phyloP scores from a whole-genome alignment of 64 coral and sea anemone genomes.

The Actinia equina region DNA sequence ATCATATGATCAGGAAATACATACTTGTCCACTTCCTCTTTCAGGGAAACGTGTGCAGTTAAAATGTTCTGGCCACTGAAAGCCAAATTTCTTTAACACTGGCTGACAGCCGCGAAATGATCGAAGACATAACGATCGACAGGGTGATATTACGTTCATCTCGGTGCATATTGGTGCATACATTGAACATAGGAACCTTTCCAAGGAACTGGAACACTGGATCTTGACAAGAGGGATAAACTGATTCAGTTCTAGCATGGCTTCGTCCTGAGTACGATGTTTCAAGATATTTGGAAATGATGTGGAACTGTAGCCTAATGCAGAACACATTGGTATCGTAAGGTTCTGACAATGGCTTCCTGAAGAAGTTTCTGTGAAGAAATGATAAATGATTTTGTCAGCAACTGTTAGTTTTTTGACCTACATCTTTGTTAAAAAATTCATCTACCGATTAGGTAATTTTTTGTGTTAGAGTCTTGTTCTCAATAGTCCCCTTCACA shows the following conservation, averaged over 20 bases:
- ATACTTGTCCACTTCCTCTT: not conserved
- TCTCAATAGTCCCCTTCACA: too few relatives aligned
- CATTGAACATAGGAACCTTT: constrained; percentile 45
- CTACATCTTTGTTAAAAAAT: too few relatives aligned
- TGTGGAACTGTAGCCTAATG: constrained; percentile 16
- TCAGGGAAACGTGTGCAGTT: constrained; percentile 16
- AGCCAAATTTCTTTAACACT: not conserved
- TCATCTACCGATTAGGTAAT: too few relatives aligned
- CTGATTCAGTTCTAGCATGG: not conserved
- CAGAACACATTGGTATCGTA: constrained; percentile 15
- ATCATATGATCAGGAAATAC: not conserved
- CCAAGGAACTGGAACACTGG: constrained; percentile 42
- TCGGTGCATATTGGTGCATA: constrained; percentile 37
- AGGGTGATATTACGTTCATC: constrained; percentile 13
- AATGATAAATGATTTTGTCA: not conserved
- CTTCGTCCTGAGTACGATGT: constrained; percentile 36
- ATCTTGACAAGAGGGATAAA: constrained; percentile 25
- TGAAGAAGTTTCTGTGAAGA: not conserved
- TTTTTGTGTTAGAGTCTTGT: too few relatives aligned
- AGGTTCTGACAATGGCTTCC: constrained; percentile 7
- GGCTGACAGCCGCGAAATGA: constrained; percentile 25
- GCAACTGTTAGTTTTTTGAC: not conserved
- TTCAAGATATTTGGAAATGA: constrained; percentile 39
- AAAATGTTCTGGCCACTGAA: constrained; percentile 7
- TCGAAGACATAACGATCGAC: constrained; percentile 34